phyloP scores from a whole-genome alignment of 2,113 vertebrate species.

The Sigmodon hispidus region DNA sequence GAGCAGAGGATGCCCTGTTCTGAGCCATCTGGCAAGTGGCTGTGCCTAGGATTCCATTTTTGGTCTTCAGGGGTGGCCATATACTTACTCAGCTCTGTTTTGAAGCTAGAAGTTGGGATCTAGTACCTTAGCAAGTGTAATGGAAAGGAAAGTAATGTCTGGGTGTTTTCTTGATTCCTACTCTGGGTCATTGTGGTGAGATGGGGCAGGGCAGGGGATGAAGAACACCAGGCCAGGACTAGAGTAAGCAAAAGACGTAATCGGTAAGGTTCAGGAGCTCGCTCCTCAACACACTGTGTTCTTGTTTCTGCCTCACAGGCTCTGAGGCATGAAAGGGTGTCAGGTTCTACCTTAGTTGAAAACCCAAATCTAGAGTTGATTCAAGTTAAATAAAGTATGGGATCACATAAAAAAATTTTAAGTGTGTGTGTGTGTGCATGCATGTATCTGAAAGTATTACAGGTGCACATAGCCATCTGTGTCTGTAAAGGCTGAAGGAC shows the following conservation, averaged over 20 bases:
- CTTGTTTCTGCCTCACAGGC: not conserved
- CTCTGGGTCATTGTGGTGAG: not conserved
- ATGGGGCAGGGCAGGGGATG: not conserved
- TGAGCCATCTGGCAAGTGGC: not conserved
- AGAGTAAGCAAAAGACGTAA: not conserved
- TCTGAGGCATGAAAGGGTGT: not conserved
- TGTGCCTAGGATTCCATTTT: not conserved
- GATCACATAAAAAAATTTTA: not conserved
- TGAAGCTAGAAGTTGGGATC: not conserved
- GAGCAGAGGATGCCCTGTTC: not conserved
- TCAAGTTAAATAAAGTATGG: constrained; percentile 58
- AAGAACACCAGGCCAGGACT: not conserved
- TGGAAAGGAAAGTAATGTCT: not conserved
- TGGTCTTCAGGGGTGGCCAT: not conserved
- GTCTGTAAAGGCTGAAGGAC: not conserved
- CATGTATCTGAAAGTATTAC: not conserved
- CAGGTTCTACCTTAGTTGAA: not conserved
- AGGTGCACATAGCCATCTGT: too few species aligned
- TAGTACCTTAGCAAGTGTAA: not conserved
- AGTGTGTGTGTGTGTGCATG: not conserved
- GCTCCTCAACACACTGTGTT: not conserved
- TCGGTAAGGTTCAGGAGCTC: not conserved
- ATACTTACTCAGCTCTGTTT: not conserved
- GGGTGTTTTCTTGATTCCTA: not conserved
- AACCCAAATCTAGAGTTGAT: constrained; percentile 40